Evolutionary conservation across 2,113 vertebrate species (phyloP).

Genomic region (Oriolus oriolus): DNA sequence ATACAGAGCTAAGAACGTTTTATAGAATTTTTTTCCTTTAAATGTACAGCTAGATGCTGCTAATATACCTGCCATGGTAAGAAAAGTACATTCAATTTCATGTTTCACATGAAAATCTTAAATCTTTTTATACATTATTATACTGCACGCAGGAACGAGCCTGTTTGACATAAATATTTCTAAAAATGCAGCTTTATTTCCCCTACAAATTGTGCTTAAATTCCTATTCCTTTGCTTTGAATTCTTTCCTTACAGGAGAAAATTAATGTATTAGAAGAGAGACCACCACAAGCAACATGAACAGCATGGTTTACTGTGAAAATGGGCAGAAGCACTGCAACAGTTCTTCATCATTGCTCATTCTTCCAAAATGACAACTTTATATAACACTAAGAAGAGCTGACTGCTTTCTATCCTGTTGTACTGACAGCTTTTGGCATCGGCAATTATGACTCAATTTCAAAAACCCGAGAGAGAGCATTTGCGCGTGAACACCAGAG

Average conservation of each 20-base stretch:
- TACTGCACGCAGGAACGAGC: neutral
- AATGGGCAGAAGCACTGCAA: slow-evolving; percentile 17
- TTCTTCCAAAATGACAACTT: slow-evolving; percentile 56
- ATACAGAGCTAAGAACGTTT: neutral
- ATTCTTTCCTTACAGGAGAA: neutral
- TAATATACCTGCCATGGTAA: neutral
- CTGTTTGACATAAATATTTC: neutral
- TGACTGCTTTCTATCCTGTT: neutral
- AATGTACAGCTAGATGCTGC: neutral
- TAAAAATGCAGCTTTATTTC: neutral
- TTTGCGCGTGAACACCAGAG: neutral
- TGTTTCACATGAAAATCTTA: neutral
- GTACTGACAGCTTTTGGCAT: slow-evolving; percentile 40
- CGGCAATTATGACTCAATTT: slow-evolving; percentile 36
- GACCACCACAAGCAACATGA: neutral
- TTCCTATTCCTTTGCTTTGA: neutral
- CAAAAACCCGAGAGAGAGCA: neutral
- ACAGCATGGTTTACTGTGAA: slow-evolving; percentile 38
- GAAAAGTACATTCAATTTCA: neutral
- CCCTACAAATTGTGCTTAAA: neutral
- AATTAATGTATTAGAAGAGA: neutral
- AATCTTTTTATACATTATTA: neutral
- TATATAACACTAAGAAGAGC: slow-evolving; percentile 10
- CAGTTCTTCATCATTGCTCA: slow-evolving; percentile 36
- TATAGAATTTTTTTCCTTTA: neutral